These are phyloP conservation scores for Priocnemis perturbator DNA, from an alignment of 2,888 invertebrate genomes.

Conservation along the genomic window DNA sequence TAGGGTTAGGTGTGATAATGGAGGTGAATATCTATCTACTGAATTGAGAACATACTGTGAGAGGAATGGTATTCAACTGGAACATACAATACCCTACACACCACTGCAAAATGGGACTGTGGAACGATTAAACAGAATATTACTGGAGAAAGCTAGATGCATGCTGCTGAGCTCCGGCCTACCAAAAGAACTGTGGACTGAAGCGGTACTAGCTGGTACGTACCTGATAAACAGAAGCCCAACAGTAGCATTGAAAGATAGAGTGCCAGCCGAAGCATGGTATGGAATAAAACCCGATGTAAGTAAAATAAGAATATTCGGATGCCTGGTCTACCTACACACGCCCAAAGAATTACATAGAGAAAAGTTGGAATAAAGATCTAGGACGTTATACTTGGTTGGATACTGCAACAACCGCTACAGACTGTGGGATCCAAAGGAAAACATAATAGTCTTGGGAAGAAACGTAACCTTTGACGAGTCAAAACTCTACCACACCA, in stretches of 20 bases:
- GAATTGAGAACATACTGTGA: not conserved
- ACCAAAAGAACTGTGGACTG: not conserved
- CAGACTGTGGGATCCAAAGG: too few species aligned
- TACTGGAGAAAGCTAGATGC: too few species aligned
- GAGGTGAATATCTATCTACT: not conserved
- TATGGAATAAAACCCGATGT: not conserved
- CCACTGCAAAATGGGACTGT: slow-evolving; percentile 4
- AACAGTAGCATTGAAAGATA: not conserved
- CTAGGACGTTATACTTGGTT: too few species aligned
- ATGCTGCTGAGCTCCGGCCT: not conserved
- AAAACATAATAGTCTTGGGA: too few species aligned
- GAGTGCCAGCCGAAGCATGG: slow-evolving; percentile 3
- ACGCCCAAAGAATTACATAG: too few species aligned
- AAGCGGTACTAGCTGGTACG: not conserved
- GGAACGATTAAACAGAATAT: not conserved
- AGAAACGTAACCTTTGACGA: too few species aligned
- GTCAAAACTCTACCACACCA: too few species aligned
- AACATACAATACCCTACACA: not conserved
- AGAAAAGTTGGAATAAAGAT: too few species aligned
- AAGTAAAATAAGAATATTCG: too few species aligned
- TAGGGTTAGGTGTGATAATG: slow-evolving; percentile 11
- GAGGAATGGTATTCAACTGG: not conserved
- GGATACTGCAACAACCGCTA: too few species aligned
- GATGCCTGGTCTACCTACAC: too few species aligned
- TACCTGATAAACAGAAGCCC: slow-evolving; percentile 4